phyloP scores from a whole-genome alignment of 2,113 vertebrate species.

The Lycaon pictus region DNA sequence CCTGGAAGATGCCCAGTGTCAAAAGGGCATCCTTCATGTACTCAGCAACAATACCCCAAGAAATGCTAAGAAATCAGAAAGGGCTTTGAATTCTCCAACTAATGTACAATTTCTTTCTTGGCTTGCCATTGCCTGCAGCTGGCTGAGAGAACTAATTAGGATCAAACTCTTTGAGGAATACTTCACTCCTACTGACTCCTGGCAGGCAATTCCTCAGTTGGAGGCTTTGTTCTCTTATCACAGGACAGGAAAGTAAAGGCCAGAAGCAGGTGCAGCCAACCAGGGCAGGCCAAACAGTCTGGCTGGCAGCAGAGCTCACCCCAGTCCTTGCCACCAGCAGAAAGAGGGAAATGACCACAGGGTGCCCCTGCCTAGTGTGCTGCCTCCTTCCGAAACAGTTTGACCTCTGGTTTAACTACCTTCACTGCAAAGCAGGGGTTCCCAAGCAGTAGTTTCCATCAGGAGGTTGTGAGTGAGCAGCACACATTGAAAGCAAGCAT shows the following conservation, averaged over 20 bases:
- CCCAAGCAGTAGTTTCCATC: background rate
- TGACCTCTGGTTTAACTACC: background rate
- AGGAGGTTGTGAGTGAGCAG: background rate
- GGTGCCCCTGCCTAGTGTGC: background rate
- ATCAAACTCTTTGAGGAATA: background rate
- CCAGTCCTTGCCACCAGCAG: background rate
- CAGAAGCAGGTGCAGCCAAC: background rate
- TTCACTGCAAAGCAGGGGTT: background rate
- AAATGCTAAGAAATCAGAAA: background rate
- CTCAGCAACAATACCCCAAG: background rate
- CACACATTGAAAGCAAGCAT: background rate
- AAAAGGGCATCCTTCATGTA: background rate
- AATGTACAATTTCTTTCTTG: background rate
- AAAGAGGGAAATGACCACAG: background rate
- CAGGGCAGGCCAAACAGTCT: background rate
- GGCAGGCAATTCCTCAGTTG: background rate
- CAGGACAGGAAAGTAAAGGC: conserved; percentile 24
- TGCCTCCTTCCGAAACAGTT: background rate
- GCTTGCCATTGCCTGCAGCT: background rate
- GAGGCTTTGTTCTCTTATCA: conserved; percentile 61
- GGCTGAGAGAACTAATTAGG: background rate
- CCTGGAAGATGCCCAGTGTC: background rate
- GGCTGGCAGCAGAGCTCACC: background rate
- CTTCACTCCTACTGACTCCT: background rate
- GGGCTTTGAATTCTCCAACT: background rate